phyloP scores from a whole-genome alignment of 2,113 vertebrate genomes.

The Cryptomyrus ogoouensis region DNA sequence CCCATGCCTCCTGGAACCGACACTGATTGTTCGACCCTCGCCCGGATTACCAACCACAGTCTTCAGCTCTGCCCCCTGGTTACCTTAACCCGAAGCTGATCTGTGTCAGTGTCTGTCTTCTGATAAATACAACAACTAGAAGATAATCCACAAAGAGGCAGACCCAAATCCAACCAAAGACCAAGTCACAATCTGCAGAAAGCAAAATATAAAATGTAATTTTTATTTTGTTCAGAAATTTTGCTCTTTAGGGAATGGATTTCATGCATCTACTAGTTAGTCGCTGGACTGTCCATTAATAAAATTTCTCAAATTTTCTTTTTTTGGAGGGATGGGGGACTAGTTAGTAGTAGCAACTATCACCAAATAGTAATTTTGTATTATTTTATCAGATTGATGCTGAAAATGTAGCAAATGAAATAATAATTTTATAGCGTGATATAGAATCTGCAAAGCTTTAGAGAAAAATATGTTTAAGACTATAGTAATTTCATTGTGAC shows the following conservation, averaged over 20 bases:
- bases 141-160: background rate
- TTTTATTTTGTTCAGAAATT: background rate
- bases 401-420: background rate
- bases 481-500: background rate
- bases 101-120: no score
- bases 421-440: background rate
- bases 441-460: background rate
- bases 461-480: background rate
- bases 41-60: no score
- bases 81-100: no score
- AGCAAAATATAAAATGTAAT: background rate
- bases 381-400: background rate
- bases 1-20: no score
- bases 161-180: background rate
- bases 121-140: background rate
- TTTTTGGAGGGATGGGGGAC: background rate
- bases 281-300: background rate
- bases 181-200: background rate
- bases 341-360: background rate
- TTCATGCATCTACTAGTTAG: background rate
- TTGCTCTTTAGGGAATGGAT: background rate
- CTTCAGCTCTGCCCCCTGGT: no score
- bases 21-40: no score
- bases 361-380: background rate
- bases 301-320: background rate